Evolutionary conservation across 2,797 vertebrate species (phyloP).

Genomic region (Momotus momota): DNA sequence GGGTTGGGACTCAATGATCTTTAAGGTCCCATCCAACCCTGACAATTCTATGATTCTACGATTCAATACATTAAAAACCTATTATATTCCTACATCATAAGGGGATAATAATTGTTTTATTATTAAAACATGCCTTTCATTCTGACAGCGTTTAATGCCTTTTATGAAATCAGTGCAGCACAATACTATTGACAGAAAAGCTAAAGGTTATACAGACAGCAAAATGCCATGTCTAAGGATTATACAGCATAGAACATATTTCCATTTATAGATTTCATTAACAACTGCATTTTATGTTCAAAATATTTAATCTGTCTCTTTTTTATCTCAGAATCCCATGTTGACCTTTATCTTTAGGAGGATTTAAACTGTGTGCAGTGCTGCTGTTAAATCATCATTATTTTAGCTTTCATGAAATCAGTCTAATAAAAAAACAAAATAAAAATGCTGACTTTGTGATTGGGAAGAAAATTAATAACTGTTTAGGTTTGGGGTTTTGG

Average conservation of each 20-base stretch:
- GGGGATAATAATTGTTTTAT: conserved; percentile 48
- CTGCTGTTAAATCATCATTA: conserved; percentile 2
- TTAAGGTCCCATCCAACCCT: no score
- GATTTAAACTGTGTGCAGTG: conserved; percentile 6
- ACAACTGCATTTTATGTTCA: conserved; percentile 27
- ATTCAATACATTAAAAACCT: conserved; percentile 62
- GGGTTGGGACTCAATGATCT: no score
- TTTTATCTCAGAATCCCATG: background rate
- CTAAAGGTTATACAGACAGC: conserved; percentile 40
- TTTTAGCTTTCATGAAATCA: conserved; percentile 45
- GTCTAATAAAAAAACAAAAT: conserved; percentile 5
- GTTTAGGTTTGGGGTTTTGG: background rate
- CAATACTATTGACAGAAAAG: conserved; percentile 44
- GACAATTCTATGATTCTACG: no score
- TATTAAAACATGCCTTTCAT: conserved; percentile 50
- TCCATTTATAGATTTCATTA: conserved; percentile 62
- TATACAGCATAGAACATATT: conserved; percentile 38
- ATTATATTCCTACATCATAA: conserved; percentile 46
- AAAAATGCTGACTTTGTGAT: background rate
- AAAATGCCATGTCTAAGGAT: conserved; percentile 57
- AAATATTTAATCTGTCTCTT: conserved; percentile 53
- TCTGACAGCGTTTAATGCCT: conserved; percentile 26
- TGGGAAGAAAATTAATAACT: no score
- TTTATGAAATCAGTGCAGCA: conserved; percentile 21
- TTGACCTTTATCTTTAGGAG: conserved; percentile 45